These are phyloP conservation scores for Xestia c-nigrum DNA, from an alignment of 2,888 invertebrate species.

Conservation along the genomic window DNA sequence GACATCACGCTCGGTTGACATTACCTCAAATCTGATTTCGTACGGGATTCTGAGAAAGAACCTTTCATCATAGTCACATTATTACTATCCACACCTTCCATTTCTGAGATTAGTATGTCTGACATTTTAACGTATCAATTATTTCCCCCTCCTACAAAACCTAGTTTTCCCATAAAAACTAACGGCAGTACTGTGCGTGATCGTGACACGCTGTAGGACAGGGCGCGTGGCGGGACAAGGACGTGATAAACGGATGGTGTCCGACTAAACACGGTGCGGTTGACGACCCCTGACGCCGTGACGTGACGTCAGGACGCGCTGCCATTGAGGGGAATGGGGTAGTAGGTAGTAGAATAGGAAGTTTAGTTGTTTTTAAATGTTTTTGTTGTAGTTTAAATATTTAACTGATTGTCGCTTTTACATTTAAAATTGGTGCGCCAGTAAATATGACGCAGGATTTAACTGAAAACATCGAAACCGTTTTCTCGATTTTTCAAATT, in stretches of 20 bases:
- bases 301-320: slow-evolving; percentile 33
- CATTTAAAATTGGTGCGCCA: not conserved
- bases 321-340: not conserved
- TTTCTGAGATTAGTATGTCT: not conserved
- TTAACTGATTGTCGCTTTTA: not conserved
- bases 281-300: slow-evolving; percentile 40
- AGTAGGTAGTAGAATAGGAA: not conserved
- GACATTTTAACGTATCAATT: not conserved
- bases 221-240: slow-evolving; percentile 8
- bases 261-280: slow-evolving; percentile 46
- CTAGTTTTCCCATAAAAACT: not conserved
- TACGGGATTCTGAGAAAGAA: not conserved
- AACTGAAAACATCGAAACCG: not conserved
- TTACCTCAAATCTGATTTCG: not conserved
- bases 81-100: not conserved
- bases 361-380: not conserved
- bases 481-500: not conserved
- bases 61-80: too few species aligned
- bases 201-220: slow-evolving; percentile 14
- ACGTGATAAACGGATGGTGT: slow-evolving; percentile 43
- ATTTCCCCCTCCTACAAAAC: not conserved
- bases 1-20: not conserved
- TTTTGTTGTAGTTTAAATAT: too few species aligned
- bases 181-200: not conserved
- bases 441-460: not conserved